Evolutionary conservation across 2,888 invertebrate genomes (phyloP).

Genomic region (Dusona sp.): DNA sequence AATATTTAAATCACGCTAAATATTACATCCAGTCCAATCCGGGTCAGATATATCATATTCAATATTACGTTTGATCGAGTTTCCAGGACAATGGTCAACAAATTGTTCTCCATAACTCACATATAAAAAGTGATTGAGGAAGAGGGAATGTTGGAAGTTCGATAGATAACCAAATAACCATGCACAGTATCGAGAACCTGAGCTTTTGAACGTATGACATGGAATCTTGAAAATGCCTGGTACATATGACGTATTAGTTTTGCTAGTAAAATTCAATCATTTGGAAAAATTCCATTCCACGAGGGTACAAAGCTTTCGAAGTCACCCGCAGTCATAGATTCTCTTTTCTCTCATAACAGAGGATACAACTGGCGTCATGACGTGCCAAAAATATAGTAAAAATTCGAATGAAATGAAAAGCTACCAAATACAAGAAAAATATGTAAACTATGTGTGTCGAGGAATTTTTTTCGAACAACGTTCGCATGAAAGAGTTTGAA

Average conservation of each 20-base stretch:
- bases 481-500: conserved; percentile 1
- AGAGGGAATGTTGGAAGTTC: neutral
- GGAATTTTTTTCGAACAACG: conserved; percentile 1
- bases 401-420: neutral
- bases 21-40: neutral
- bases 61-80: conserved; percentile 51
- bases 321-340: neutral
- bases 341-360: neutral
- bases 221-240: neutral
- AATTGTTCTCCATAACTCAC: conserved; percentile 17
- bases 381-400: neutral
- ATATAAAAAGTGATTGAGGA: neutral
- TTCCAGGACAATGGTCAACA: conserved; percentile 4
- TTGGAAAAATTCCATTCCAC: conserved; percentile 28
- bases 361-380: neutral
- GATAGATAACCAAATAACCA: conserved; percentile 6
- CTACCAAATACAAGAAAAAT: neutral
- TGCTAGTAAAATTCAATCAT: conserved; percentile 40
- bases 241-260: neutral
- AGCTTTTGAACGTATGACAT: neutral
- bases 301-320: conserved; percentile 10
- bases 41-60: conserved; percentile 17
- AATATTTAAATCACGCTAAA: neutral
- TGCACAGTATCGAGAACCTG: conserved; percentile 3
- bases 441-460: neutral